Percentiles rank a stretch among this genome's conserved stretches.
phyloP scores from a whole-genome alignment of 2,888 invertebrate genomes.

The Ceriagrion tenellum region DNA sequence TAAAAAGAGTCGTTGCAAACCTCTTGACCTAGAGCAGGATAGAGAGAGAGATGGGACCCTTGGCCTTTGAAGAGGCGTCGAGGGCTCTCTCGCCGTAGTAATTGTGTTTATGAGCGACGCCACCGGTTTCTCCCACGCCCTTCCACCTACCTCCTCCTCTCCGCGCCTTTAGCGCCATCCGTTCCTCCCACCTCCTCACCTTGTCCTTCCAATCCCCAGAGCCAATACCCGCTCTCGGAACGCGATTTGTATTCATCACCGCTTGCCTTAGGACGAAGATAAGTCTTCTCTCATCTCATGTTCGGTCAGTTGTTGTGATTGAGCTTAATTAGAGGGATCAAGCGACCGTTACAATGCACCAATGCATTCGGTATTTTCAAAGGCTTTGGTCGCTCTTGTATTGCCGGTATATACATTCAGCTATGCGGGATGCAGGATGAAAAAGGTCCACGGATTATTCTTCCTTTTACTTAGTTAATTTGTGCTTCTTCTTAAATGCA shows the following conservation, averaged over 20 bases:
- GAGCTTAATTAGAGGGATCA: background rate
- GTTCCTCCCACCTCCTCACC: background rate
- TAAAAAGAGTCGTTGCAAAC: background rate
- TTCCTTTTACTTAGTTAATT: background rate
- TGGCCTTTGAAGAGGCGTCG: background rate
- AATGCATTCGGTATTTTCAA: background rate
- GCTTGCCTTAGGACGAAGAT: background rate
- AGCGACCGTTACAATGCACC: background rate
- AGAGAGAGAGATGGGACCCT: conserved; percentile 4
- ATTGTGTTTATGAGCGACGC: background rate
- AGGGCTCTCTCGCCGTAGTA: background rate
- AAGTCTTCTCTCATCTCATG: background rate
- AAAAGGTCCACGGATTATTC: too few species aligned
- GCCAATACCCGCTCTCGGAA: too few species aligned
- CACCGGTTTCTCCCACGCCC: conserved; percentile 5
- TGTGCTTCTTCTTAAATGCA: background rate
- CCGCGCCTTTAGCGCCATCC: background rate
- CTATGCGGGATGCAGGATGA: background rate
- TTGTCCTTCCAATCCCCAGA: background rate
- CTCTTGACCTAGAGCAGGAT: conserved; percentile 3
- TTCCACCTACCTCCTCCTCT: background rate
- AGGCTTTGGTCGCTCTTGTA: background rate
- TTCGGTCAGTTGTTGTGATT: background rate
- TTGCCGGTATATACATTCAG: too few species aligned
- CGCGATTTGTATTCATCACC: background rate